Evolutionary conservation across 2,797 vertebrate genomes (phyloP).

Genomic region (Limnodromus scolopaceus): DNA sequence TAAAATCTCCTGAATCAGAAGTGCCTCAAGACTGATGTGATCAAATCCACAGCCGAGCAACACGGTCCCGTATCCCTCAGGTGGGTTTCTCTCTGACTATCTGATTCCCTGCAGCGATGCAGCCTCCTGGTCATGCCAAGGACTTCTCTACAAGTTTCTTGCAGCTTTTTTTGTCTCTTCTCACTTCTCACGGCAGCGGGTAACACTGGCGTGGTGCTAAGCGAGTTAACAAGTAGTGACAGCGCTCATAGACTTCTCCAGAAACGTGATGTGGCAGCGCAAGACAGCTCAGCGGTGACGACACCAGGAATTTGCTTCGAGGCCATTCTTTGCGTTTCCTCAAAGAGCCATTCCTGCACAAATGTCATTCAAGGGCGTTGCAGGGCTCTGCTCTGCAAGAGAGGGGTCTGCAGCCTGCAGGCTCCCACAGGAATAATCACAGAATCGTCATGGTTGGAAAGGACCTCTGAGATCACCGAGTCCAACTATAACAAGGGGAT

Average conservation of each 20-base stretch:
- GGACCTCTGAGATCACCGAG: too few relatives aligned
- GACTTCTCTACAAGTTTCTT: neutral
- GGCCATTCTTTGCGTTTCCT: neutral
- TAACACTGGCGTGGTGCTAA: neutral
- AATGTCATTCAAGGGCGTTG: neutral
- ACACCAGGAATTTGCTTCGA: neutral
- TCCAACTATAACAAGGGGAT: neutral
- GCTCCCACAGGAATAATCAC: neutral
- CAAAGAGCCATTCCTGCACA: neutral
- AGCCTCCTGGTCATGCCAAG: neutral
- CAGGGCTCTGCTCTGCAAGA: neutral
- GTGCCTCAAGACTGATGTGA: neutral
- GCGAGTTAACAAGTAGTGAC: conserved; percentile 21
- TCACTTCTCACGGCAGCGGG: neutral
- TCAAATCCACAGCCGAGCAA: neutral
- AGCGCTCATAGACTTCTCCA: neutral
- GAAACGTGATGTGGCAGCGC: conserved; percentile 15
- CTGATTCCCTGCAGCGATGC: neutral
- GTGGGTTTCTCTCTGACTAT: conserved; percentile 25
- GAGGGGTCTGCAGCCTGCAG: neutral
- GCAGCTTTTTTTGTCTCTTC: neutral
- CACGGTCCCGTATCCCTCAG: fast-evolving
- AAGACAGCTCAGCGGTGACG: neutral
- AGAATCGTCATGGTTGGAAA: too few relatives aligned
- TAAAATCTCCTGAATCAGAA: conserved; percentile 18